Percentiles rank a stretch among this genome's conserved stretches.
These are phyloP conservation scores for Teleopsis dalmanni DNA, from an alignment of 1,140 invertebrate genomes.

Conservation along the genomic window DNA sequence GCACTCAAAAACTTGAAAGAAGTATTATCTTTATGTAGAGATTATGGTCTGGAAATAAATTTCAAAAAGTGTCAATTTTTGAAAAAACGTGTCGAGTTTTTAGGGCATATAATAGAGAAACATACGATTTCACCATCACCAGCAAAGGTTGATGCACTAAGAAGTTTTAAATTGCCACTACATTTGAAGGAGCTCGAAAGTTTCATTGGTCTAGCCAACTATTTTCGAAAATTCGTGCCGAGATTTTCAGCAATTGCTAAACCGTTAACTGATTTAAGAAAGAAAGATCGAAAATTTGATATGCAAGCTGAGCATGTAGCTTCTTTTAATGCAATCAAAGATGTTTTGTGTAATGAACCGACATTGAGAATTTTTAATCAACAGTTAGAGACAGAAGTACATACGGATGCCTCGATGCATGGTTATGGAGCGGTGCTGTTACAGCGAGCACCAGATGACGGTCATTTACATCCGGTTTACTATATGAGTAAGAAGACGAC, in stretches of 20 bases:
- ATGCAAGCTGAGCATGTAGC: not conserved
- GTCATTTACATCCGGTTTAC: conserved; percentile 44
- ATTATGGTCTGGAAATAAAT: conserved; percentile 1
- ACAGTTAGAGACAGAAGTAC: conserved; percentile 26
- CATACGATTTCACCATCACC: too few species aligned
- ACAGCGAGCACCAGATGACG: conserved; percentile 22
- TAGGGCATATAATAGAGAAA: too few species aligned
- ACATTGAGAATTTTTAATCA: conserved; percentile 32
- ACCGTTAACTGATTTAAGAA: conserved; percentile 9
- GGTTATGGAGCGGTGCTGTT: conserved; percentile 29
- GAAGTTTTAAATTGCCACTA: too few species aligned
- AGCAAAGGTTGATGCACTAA: too few species aligned
- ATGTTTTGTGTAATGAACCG: conserved; percentile 19
- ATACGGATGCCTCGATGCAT: conserved; percentile 31
- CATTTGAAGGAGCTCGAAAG: conserved; percentile 19
- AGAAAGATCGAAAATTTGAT: not conserved
- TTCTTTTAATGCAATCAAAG: not conserved
- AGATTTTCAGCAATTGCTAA: conserved; percentile 19
- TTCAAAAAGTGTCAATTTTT: conserved; percentile 2
- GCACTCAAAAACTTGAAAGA: not conserved
- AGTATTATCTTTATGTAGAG: not conserved
- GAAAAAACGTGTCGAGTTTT: too few species aligned
- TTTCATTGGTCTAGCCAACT: conserved; percentile 22
- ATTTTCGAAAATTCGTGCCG: conserved; percentile 24
- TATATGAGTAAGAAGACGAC: conserved; percentile 43